Conservation (phyloP, 2,113 vertebrate species). For the Tiliqua scincoides region DNA sequence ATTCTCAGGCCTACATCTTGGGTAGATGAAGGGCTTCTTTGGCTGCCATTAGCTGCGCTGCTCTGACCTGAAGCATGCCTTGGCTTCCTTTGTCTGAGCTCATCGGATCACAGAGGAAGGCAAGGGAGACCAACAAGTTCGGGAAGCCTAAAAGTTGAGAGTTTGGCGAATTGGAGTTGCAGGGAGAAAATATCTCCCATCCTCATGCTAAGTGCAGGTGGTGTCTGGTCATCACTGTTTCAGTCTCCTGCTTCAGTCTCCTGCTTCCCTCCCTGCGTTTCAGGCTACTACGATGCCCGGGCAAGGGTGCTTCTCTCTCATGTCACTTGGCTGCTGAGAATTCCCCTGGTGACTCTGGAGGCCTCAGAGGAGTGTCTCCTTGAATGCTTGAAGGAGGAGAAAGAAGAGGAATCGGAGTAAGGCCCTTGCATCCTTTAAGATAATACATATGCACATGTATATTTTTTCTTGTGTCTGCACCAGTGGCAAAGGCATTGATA, state of each 20-base stretch:
- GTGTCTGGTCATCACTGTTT: neutral
- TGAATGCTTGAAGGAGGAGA: conserved; percentile 84
- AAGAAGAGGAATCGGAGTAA: conserved; percentile 89
- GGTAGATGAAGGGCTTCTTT: neutral
- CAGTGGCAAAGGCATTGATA: neutral
- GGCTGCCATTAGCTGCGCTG: neutral
- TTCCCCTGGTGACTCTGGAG: conserved; percentile 82
- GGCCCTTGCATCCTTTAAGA: neutral
- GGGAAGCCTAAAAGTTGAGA: neutral
- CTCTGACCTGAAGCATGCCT: neutral
- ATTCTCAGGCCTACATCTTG: no score
- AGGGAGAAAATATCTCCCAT: no score
- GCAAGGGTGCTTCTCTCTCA: conserved; percentile 87
- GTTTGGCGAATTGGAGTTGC: no score
- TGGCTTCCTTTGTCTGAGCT: neutral
- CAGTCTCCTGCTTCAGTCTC: neutral
- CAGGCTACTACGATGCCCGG: conserved; percentile 91
- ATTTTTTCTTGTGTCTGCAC: neutral
- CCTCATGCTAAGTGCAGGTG: neutral
- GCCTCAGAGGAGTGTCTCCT: conserved; percentile 89
- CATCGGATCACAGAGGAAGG: neutral
- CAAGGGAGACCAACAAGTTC: neutral
- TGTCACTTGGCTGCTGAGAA: conserved; percentile 81
- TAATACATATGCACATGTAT: neutral
- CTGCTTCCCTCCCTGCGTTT: conserved; percentile 9